phyloP scores from a whole-genome alignment of 2,113 vertebrate species.

The human (Homo sapiens) region GRCh38 chr11:26865501-26866000 shows the following conservation, averaged over 20 bases:
- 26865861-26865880: constrained; percentile 7
- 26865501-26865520: background rate
- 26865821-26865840: constrained; percentile 34
- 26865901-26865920: background rate
- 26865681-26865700: background rate
- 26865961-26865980: background rate
- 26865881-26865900: constrained; percentile 1
- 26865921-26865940: background rate
- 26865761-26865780: constrained; percentile 23
- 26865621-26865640: background rate
- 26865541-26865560: background rate
- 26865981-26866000: background rate
- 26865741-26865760: background rate
- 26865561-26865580: background rate
- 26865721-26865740: background rate
- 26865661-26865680: background rate
- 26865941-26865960: background rate
- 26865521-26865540: background rate
- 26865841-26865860: constrained; percentile 8
- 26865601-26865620: background rate
- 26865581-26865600: background rate
- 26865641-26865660: background rate
- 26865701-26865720: background rate
- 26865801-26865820: background rate
- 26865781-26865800: background rate